Base-by-base conservation (phyloP, 1,140 invertebrate genomes). In the Fopius arisanus region DNA sequence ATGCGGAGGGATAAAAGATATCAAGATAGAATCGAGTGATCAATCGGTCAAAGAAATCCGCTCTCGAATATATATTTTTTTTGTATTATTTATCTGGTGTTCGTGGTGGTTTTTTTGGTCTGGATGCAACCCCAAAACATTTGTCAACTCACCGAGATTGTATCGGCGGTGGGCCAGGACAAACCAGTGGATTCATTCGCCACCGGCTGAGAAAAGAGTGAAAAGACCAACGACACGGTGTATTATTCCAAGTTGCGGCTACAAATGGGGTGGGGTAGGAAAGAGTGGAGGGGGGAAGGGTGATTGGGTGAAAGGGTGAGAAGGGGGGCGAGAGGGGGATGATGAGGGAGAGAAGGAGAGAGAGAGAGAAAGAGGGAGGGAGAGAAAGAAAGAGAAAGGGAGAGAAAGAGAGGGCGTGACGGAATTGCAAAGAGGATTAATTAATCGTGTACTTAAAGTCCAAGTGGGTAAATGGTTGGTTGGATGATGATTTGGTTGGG, bases 121-220 rank as follows among this genome's bases (percentile, higher is more conserved):
- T 72, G 67, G 29, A 43, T 19, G 16, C 28, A 7, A 66, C 37
- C 43, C 63, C 63, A 72, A 72, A 72, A 72, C 71, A 72, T 72
- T 72, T 72, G 71, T 72, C 71, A 72, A 72, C 71, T 72, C 41
- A 51, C 14, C 26, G 65, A 54, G 71, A 73, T 67, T 29, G 5
- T 73, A 73, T 67, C 71, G 29, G 43, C 40, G 67, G 19, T 29
- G 31, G 62, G 26, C 43, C 59, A 37, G 28, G 70, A 72, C 62
- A 72, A 72, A 72, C 70, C 59, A 40, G 21, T 21, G 70, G 41
- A 65, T 72, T 72, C 59, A 48, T 65, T 66, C 59, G 62, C 70
- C 70, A 72, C 70, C 28, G 62, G 31, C 69, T 43, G 33, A 41
- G 69, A 14, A 65, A 65, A 65, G 62, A 65, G 29, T 3, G 33